phyloP scores from a whole-genome alignment of 2,797 vertebrate species.

The Enteromius unitaeniatus region DNA sequence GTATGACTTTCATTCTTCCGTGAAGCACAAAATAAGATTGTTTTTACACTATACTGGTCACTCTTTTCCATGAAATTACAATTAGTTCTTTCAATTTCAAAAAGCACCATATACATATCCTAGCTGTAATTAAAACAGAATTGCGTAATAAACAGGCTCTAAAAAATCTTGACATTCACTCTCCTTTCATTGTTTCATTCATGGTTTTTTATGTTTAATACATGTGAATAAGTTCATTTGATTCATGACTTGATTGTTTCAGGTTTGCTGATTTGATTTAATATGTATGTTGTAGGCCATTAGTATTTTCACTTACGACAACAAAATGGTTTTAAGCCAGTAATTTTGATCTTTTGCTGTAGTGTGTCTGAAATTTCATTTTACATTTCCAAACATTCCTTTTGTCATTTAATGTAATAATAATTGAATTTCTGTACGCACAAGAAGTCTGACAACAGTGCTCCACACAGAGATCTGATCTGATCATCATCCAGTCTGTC shows the following conservation, averaged over 20 bases:
- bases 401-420: too few relatives aligned
- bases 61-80: conserved; percentile 2
- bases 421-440: too few relatives aligned
- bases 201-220: not conserved
- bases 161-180: not conserved
- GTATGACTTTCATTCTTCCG: not conserved
- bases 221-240: not conserved
- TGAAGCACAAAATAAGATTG: conserved; percentile 35
- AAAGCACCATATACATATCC: not conserved
- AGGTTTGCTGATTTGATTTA: not conserved
- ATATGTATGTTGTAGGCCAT: not conserved
- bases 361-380: too few relatives aligned
- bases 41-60: conserved; percentile 1
- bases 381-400: too few relatives aligned
- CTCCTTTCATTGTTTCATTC: not conserved
- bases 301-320: not conserved
- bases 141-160: not conserved
- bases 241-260: not conserved
- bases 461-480: too few relatives aligned
- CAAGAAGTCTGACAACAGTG: too few relatives aligned
- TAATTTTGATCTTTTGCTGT: too few relatives aligned
- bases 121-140: not conserved
- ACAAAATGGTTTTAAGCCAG: too few relatives aligned
- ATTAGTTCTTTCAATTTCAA: not conserved
- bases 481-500: too few relatives aligned